Conservation (phyloP, 2,113 vertebrate species). For the Eulacestoma nigropectus region DNA sequence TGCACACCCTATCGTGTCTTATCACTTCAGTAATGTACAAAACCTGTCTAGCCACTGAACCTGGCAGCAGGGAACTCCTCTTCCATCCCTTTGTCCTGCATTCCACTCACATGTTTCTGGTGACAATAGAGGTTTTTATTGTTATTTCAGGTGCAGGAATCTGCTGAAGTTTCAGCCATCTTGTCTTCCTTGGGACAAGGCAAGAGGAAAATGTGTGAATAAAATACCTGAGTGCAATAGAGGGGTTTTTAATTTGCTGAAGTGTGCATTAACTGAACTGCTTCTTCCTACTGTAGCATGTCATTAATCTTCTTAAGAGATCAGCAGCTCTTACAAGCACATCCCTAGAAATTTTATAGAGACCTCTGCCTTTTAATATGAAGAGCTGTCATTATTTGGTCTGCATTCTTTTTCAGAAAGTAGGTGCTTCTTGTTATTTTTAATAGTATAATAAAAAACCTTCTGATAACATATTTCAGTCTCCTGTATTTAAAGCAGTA, state of each 20-base stretch:
- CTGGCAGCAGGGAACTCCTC: neutral
- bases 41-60: neutral
- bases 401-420: neutral
- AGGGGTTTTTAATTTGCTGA: neutral
- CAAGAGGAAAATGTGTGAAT: constrained; percentile 52
- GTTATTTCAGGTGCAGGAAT: constrained; percentile 41
- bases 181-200: constrained; percentile 36
- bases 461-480: neutral
- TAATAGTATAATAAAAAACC: neutral
- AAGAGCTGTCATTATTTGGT: neutral
- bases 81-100: neutral
- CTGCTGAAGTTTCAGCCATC: constrained; percentile 40
- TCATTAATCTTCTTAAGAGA: constrained; percentile 3
- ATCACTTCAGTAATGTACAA: neutral
- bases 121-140: constrained; percentile 56
- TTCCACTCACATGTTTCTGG: neutral
- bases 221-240: constrained; percentile 23
- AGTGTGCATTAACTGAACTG: neutral
- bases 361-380: neutral
- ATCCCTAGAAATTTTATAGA: neutral
- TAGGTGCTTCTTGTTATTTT: neutral
- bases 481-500: neutral
- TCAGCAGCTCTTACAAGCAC: neutral
- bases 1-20: neutral
- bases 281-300: neutral